Base-by-base conservation (phyloP, 2,888 invertebrate species). In the Dugesia japonica region DNA sequence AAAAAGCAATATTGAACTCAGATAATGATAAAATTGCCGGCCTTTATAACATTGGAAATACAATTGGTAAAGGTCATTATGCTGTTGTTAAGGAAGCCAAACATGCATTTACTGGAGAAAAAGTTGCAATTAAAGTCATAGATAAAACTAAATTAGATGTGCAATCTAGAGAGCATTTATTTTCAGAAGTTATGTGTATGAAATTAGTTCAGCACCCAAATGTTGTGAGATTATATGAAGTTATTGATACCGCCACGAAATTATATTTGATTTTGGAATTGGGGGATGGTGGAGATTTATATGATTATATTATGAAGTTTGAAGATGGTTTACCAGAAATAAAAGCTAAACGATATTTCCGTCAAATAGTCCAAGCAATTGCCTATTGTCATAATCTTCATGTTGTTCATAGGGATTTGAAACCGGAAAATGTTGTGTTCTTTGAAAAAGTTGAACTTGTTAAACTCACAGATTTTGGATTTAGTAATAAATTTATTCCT, bases 391-490 rank as follows among this genome's bases (percentile, higher is more conserved):
- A 98, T 87, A 90, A 92, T 86, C 88, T 91, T 79, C 90, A 90
- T 84, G 90, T 91, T 28, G 89, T 91, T 20, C 91, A 91, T 83
- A 89, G 98, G 80, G 98, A 98, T 87, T 88, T 98, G 80, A 98
- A 98, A 86, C 98, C 97, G 17, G 98, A 98, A 86, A 98, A 99
- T 87, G 97, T 98, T 78, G 94, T 99, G 74, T 97, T 97, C 87
- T 98, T 98, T 85, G 93, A 95, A 86, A 92, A 94, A 86, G 87
- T 92, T 75, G 94, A 94, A 77, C 89, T 93, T 84, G 97, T 98
- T 33, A 99, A 98, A 87, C 88, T 98, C 83, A 98, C 98, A 79
- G 98, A 99, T 86, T 98, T 98, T 87, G 98, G 85, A 42, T 90
- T 90, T 82, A 95, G 95, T 86, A 98, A 99, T 87, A 85, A 87